Base-by-base conservation (phyloP, 2,888 invertebrate genomes). In the Lasioglossum pauxillum region DNA sequence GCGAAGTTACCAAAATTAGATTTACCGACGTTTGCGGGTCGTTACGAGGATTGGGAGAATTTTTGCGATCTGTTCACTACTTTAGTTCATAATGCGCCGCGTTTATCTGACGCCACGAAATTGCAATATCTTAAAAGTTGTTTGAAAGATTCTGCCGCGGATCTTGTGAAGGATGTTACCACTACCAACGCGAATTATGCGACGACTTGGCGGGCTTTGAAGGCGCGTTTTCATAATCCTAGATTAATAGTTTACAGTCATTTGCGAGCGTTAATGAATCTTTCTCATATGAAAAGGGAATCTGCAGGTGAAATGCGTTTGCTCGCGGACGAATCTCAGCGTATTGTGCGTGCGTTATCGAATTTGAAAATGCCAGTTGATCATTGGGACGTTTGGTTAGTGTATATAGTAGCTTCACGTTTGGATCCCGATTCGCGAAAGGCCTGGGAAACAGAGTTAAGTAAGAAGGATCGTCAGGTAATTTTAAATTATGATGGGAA, bases 31-130 rank as follows among this genome's bases (percentile, higher is more conserved):
- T 69, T 69, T 35, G 31, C 67, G 31, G 67, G 67, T 35, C 67
- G 31, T 1, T 69, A 69, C 35, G 67, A 38, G 19, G 31, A 69
- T 31, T 69, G 67, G 67, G 67, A 69, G 19, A 69, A 69, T 19
- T 69, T 69, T 69, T 69, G 67, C 16, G 67, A 69, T 35, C 8
- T 69, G 31, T 69, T 38, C 19, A 69, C 67, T 16, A 69, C 67
- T 5, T 38, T 69, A 19, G 67, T 69, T 12, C 35, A 35, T 4
- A 35, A 35, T 35, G 35, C 35, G 35, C 35, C 35, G 35, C 35
- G 35, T 35, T 35, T 35, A 16, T 31, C 67, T 31, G 67, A 69
- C 3, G 67, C 67, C 19, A 69, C 67, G 16, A 69, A 69, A 31
- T 31, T 69, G 16, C 67, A 69, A 31, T 69, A 69, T 16, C 35